Evolutionary conservation across 2,888 invertebrate species (phyloP), one percentile per base, ranked within the genome.

Genomic region (Selenia dentaria): DNA sequence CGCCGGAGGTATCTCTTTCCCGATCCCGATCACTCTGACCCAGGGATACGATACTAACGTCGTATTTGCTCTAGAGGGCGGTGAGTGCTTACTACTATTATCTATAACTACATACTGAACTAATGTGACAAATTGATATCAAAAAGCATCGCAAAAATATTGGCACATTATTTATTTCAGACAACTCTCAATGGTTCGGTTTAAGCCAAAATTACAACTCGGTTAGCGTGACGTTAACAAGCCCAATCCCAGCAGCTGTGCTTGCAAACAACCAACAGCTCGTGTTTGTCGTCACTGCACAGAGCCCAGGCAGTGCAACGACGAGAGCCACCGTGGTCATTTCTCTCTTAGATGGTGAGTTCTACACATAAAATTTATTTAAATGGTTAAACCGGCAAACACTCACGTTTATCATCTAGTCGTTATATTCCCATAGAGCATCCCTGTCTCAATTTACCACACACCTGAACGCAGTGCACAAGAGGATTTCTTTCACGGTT

Each of bases 1-100:
- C 3, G 22, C 27, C 6, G 36, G 2, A 3, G 64, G 62, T 3
- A 52, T 70, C 1, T 25, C 32, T 1, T 52, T 67, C 26, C 39
- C 45, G 2, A 43, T 50, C 3, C 31, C 45, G 1, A 62, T 72
- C 16, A 47, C 54, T 1, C 36, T 71, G 1, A 16, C 43, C 0
- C 34, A 61, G 14, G 69, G 67, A 3, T 65, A 60, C 22, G 59
- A 64, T 6, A 43, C 48, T n/a, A 49, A 34, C 6, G 69, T 72
- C 3, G 39, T 35, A n/a, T 70, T 70, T 32, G 22, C n/a, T 11
- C 54, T 75, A 0, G 62, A 62, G 40, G 72, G 70, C 58, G 69
- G 71, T 70, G 36, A 39, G 54, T 44, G 3, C 2, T 22, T 5
- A n/a, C n/a, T n/a, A n/a, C n/a, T n/a, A n/a, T n/a, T n/a, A n/a